A percentile compares a stretch with the other conserved stretches of the same genome.
Evolutionary conservation across 1,140 invertebrate genomes (phyloP).

Genomic region (Eciton burchellii): DNA sequence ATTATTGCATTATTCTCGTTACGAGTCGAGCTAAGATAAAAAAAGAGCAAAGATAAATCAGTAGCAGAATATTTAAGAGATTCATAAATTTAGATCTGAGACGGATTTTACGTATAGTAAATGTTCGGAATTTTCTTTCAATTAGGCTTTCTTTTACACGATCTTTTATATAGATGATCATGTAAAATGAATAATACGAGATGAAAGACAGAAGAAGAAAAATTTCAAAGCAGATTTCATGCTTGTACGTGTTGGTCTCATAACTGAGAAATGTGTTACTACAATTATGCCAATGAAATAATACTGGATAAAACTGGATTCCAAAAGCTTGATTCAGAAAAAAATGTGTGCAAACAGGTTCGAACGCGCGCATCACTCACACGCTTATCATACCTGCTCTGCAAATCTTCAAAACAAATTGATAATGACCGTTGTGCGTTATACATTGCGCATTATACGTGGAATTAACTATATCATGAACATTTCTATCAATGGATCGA

Average conservation of each 20-base stretch:
- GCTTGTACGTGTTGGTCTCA: neutral
- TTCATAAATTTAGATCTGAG: too few relatives aligned
- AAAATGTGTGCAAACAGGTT: neutral
- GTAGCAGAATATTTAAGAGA: conserved; percentile 6
- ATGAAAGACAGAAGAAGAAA: neutral
- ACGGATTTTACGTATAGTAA: too few relatives aligned
- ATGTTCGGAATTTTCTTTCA: too few relatives aligned
- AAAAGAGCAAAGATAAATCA: neutral
- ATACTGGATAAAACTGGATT: conserved; percentile 33
- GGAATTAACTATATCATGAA: conserved; percentile 20
- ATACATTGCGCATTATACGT: conserved; percentile 8
- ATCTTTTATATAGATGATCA: too few relatives aligned
- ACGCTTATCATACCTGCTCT: conserved; percentile 7
- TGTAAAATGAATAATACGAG: too few relatives aligned
- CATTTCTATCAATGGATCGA: conserved; percentile 26
- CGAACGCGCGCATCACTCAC: neutral
- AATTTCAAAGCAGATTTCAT: conserved; percentile 9
- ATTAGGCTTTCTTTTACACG: too few relatives aligned
- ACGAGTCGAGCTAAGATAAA: neutral
- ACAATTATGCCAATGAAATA: neutral
- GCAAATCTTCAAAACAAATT: conserved; percentile 14
- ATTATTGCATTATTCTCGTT: neutral
- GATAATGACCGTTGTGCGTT: conserved; percentile 22
- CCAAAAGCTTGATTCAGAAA: conserved; percentile 27
- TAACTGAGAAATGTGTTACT: neutral